These are phyloP conservation scores for Campoletis sonorensis DNA, from an alignment of 1,140 invertebrate species.

Conservation along the genomic window DNA sequence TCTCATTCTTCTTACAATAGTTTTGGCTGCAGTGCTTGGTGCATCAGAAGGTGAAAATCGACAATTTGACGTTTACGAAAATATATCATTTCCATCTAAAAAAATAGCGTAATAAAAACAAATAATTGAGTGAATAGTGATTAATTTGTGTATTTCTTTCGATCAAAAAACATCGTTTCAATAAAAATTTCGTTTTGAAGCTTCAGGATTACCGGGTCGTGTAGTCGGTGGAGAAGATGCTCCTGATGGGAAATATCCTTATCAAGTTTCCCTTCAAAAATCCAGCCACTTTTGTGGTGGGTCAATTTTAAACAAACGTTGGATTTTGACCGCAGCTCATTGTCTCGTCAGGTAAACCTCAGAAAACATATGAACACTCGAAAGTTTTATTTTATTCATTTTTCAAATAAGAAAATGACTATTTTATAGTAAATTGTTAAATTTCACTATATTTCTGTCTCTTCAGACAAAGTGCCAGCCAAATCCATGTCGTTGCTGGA, in stretches of 20 bases:
- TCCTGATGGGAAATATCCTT: conserved; percentile 69
- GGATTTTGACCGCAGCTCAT: conserved; percentile 78
- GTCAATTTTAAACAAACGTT: conserved; percentile 75
- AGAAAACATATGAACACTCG: too few relatives aligned
- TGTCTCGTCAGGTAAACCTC: conserved; percentile 68
- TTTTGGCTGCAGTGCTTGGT: too few relatives aligned
- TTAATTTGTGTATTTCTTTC: too few relatives aligned
- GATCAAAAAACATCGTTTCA: too few relatives aligned
- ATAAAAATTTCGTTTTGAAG: background rate
- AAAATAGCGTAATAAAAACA: too few relatives aligned
- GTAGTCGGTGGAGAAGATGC: conserved; percentile 61
- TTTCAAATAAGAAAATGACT: too few relatives aligned
- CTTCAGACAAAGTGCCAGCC: background rate
- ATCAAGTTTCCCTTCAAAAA: conserved; percentile 74
- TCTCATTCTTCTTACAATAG: too few relatives aligned
- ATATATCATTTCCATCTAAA: too few relatives aligned
- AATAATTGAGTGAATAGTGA: too few relatives aligned
- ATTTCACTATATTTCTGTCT: conserved; percentile 54
- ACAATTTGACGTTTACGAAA: too few relatives aligned
- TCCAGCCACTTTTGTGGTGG: conserved; percentile 75
- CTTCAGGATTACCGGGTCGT: conserved; percentile 33
- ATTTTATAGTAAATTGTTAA: background rate
- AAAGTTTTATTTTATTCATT: too few relatives aligned
- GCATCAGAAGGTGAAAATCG: too few relatives aligned
- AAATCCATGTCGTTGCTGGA: conserved; percentile 60